Conservation (phyloP, 2,888 invertebrate genomes). For the Melinaea menophilus region DNA sequence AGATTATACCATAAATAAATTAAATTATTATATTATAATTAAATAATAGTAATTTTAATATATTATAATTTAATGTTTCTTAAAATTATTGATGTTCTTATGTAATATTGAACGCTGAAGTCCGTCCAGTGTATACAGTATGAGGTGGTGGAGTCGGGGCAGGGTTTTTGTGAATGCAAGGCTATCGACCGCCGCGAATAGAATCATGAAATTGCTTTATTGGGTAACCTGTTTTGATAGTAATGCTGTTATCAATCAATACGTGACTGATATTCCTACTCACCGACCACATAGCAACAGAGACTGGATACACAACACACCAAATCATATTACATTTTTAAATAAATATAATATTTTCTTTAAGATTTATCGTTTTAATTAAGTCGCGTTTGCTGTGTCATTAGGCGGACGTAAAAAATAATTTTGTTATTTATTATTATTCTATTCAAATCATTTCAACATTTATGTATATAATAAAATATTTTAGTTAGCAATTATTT, state of each 20-base stretch:
- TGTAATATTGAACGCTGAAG: background rate
- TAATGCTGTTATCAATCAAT: slow-evolving; percentile 59
- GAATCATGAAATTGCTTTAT: slow-evolving; percentile 71
- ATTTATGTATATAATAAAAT: no score
- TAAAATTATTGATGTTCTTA: background rate
- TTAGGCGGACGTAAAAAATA: no score
- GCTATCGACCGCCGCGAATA: slow-evolving; percentile 65
- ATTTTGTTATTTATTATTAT: no score
- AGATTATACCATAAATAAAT: no score
- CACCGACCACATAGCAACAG: slow-evolving; percentile 30
- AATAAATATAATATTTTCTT: no score
- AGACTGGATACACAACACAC: slow-evolving; percentile 40
- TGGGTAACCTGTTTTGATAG: slow-evolving; percentile 67
- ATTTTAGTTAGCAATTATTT: no score
- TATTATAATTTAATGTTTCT: background rate
- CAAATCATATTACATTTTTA: no score
- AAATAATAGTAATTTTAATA: no score
- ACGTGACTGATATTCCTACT: slow-evolving; percentile 44
- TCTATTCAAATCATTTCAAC: no score
- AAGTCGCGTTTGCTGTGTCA: no score
- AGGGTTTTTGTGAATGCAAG: slow-evolving; percentile 63
- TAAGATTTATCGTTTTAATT: no score
- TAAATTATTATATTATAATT: no score
- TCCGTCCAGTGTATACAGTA: slow-evolving; percentile 1
- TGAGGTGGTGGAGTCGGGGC: slow-evolving; percentile 36